Conservation (phyloP, 1,140 invertebrate species). For the Protaetia brevitarsis region DNA sequence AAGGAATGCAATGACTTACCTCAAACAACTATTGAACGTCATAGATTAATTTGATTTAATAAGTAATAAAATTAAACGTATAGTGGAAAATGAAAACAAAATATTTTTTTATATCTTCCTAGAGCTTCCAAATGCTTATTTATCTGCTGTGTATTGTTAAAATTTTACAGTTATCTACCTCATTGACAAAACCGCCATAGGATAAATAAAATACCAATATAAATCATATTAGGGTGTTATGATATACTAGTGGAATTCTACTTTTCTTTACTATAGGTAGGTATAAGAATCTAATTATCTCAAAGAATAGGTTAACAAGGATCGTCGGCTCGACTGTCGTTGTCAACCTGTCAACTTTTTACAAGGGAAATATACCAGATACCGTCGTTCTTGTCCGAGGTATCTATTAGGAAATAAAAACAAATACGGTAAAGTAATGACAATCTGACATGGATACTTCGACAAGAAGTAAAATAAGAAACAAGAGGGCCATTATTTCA, state of each 20-base stretch:
- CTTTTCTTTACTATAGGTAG: background rate
- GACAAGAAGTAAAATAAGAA: background rate
- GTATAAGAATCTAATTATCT: constrained; percentile 13
- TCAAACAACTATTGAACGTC: too few relatives aligned
- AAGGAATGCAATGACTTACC: too few relatives aligned
- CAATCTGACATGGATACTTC: background rate
- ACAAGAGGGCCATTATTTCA: too few relatives aligned
- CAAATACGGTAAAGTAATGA: background rate
- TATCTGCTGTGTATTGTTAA: too few relatives aligned
- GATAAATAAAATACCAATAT: background rate
- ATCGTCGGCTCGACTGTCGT: background rate
- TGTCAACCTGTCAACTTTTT: constrained; percentile 16
- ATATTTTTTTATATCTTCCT: too few relatives aligned
- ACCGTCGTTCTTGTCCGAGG: background rate
- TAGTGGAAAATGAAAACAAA: too few relatives aligned
- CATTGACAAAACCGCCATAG: too few relatives aligned
- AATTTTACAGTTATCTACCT: too few relatives aligned
- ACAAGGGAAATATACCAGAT: constrained; percentile 14
- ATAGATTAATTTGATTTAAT: too few relatives aligned
- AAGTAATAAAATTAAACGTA: too few relatives aligned
- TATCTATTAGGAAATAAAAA: constrained; percentile 8
- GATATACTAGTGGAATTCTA: background rate
- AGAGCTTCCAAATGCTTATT: too few relatives aligned
- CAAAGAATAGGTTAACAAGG: constrained; percentile 16
- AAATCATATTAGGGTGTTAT: too few relatives aligned